phyloP scores from a whole-genome alignment of 2,113 vertebrate genomes.

The Rhadina sibilatrix region DNA sequence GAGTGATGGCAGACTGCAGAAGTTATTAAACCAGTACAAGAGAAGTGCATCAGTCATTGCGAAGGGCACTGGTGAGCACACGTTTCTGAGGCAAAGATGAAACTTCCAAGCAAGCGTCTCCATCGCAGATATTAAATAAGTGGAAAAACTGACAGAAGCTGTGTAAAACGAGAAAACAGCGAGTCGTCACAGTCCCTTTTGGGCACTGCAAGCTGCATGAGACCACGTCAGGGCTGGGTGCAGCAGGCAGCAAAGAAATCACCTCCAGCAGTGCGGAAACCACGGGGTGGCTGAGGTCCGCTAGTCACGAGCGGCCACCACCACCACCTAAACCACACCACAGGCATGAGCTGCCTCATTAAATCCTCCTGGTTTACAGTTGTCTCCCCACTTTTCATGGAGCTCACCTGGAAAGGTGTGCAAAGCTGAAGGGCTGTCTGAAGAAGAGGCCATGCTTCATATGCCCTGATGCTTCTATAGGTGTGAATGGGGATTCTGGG shows the following conservation, averaged over 20 bases:
- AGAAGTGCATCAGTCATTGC: conserved; percentile 8
- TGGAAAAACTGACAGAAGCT: conserved; percentile 37
- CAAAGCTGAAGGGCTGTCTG: neutral
- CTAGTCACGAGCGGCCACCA: neutral
- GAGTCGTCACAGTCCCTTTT: neutral
- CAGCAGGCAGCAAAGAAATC: neutral
- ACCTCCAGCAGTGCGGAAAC: neutral
- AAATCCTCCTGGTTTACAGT: neutral
- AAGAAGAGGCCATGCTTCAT: neutral
- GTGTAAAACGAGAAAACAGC: neutral
- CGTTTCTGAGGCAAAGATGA: conserved; percentile 21
- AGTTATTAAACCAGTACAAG: conserved; percentile 13
- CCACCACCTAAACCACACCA: neutral
- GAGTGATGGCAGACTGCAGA: conserved; percentile 19
- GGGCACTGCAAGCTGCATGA: neutral
- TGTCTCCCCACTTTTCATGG: neutral
- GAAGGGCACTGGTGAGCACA: neutral
- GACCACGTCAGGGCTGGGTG: neutral
- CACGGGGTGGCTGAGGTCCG: neutral
- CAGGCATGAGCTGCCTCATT: neutral
- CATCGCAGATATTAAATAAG: conserved; percentile 37
- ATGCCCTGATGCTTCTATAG: neutral
- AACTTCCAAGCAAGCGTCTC: neutral
- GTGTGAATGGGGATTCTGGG: neutral
- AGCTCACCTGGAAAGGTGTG: neutral